Evolutionary conservation across 2,888 invertebrate genomes (phyloP).

Genomic region (Drosophila subsilvestris): DNA sequence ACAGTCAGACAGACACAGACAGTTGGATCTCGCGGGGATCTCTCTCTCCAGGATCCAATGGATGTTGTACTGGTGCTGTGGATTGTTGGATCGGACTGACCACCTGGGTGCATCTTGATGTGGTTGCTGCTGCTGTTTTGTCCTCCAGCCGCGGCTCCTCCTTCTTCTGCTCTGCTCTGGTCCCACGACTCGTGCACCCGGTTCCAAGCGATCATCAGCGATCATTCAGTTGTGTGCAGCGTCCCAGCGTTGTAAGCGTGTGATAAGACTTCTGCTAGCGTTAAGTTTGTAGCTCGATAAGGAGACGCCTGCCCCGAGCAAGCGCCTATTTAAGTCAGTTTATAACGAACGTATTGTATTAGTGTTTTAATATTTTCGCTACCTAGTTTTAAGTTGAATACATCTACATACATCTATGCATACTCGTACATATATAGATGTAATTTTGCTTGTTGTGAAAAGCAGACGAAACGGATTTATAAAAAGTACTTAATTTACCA

Average conservation of each 20-base stretch:
- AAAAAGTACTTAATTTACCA: slow-evolving; percentile 80
- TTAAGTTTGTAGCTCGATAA: slow-evolving; percentile 62
- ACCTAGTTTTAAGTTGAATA: slow-evolving; percentile 63
- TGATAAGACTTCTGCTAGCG: slow-evolving; percentile 75
- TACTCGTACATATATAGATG: slow-evolving; percentile 45
- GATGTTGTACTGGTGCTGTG: slow-evolving; percentile 26
- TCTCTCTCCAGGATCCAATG: slow-evolving; percentile 17
- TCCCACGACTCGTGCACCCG: slow-evolving; percentile 76
- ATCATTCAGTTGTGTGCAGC: slow-evolving; percentile 43
- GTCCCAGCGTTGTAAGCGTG: slow-evolving; percentile 64
- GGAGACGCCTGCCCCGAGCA: slow-evolving; percentile 19
- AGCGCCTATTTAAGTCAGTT: slow-evolving; percentile 76
- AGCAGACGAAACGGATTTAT: slow-evolving; percentile 76
- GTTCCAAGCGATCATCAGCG: slow-evolving; percentile 41
- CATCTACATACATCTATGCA: slow-evolving; percentile 26
- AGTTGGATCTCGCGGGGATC: slow-evolving; percentile 14
- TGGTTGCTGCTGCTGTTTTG: slow-evolving; percentile 77
- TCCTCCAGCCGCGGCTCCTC: slow-evolving; percentile 77
- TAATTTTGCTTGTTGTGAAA: slow-evolving; percentile 60
- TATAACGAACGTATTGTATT: slow-evolving; percentile 79
- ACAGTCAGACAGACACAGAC: slow-evolving; percentile 47
- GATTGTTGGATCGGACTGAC: slow-evolving; percentile 22
- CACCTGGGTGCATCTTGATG: slow-evolving; percentile 51
- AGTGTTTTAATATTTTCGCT: slow-evolving; percentile 70
- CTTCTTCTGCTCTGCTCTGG: slow-evolving; percentile 75